These are phyloP conservation scores for Himalopsyche phryganea DNA, from an alignment of 1,140 invertebrate species.

Conservation along the genomic window DNA sequence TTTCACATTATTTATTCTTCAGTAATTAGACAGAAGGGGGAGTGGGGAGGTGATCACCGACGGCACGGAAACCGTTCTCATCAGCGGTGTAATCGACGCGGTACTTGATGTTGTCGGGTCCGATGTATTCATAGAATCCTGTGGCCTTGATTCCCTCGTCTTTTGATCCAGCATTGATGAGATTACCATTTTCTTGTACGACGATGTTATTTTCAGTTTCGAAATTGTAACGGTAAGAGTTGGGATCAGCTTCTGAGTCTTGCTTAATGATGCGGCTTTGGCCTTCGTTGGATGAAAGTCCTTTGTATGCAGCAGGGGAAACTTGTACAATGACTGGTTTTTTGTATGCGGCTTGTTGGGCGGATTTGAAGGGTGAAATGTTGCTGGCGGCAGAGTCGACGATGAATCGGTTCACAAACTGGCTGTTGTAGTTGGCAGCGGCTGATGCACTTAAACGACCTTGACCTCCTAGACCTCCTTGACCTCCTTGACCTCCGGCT, in stretches of 20 bases:
- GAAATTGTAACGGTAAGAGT: slow-evolving; percentile 42
- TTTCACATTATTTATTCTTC: too few species aligned
- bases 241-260: slow-evolving; percentile 36
- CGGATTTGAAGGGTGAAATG: slow-evolving; percentile 5
- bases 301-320: background rate
- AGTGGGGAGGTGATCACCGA: slow-evolving; percentile 51
- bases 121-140: slow-evolving; percentile 59
- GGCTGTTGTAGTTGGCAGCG: slow-evolving; percentile 5
- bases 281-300: slow-evolving; percentile 10
- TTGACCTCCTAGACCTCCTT: too few species aligned
- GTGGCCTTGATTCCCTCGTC: slow-evolving; percentile 61
- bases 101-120: slow-evolving; percentile 54
- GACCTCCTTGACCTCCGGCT: too few species aligned
- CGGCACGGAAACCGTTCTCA: slow-evolving; percentile 62
- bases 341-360: background rate
- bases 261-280: slow-evolving; percentile 11
- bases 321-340: background rate
- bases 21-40: slow-evolving; percentile 17
- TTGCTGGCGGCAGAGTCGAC: slow-evolving; percentile 20
- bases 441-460: background rate
- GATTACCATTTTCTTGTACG: slow-evolving; percentile 44
- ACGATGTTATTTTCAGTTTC: slow-evolving; percentile 47
- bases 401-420: slow-evolving; percentile 18
- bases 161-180: slow-evolving; percentile 54
- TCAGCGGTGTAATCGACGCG: slow-evolving; percentile 62